phyloP scores from a whole-genome alignment of 1,140 invertebrate genomes.

The Drosophila hydei region DNA sequence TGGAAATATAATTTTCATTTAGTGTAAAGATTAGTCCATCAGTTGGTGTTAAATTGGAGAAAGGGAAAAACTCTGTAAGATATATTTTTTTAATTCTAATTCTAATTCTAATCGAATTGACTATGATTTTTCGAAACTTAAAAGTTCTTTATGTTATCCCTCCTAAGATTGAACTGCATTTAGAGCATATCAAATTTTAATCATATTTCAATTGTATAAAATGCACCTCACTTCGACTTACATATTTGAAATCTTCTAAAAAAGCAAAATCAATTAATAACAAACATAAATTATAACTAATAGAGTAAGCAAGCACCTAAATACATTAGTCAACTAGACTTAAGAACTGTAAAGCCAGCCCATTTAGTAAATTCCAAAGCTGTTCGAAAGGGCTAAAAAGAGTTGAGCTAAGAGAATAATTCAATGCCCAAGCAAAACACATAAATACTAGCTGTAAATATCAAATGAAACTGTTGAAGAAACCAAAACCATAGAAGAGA shows the following conservation, averaged over 20 bases:
- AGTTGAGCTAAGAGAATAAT: too few relatives aligned
- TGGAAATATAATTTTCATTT: constrained; percentile 52
- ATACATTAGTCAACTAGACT: constrained; percentile 25
- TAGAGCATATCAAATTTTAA: constrained; percentile 61
- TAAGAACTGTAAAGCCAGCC: constrained; percentile 40
- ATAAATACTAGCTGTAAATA: constrained; percentile 52
- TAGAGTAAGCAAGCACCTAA: constrained; percentile 27
- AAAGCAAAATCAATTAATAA: too few relatives aligned
- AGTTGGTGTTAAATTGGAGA: constrained; percentile 5
- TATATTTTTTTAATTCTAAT: constrained; percentile 36
- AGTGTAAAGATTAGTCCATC: constrained; percentile 37
- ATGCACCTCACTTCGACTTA: constrained; percentile 40
- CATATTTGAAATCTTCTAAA: constrained; percentile 32
- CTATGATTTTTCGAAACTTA: constrained; percentile 2
- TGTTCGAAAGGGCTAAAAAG: too few relatives aligned
- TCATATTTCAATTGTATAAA: constrained; percentile 74
- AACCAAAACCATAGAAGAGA: constrained; percentile 7
- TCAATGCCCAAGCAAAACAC: constrained; percentile 4
- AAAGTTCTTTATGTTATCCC: too few relatives aligned
- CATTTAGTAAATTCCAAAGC: too few relatives aligned
- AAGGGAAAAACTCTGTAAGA: constrained; percentile 19
- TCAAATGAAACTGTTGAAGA: constrained; percentile 17
- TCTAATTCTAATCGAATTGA: constrained; percentile 5
- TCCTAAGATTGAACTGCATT: constrained; percentile 18
- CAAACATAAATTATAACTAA: constrained; percentile 28